A percentile compares a stretch with the other conserved stretches of the same genome.
Conservation (phyloP, 2,888 invertebrate genomes). For the Megastigmus dorsalis region DNA sequence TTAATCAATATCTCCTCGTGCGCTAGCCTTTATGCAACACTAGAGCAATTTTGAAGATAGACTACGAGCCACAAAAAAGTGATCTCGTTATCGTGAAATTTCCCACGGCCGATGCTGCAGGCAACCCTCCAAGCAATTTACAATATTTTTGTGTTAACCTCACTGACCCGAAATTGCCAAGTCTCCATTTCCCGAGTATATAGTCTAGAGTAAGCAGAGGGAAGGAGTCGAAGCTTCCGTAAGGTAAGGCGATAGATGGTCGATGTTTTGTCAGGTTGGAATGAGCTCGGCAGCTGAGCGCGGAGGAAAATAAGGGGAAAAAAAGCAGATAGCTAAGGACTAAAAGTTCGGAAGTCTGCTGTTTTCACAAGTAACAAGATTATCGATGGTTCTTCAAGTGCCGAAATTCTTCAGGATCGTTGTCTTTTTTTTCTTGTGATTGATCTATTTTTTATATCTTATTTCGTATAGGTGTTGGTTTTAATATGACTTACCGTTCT, state of each 20-base stretch:
- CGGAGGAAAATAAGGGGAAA: background rate
- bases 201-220: background rate
- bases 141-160: slow-evolving; percentile 66
- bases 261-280: slow-evolving; percentile 11
- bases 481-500: too few species aligned
- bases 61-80: background rate
- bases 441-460: slow-evolving; percentile 4
- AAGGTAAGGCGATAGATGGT: background rate
- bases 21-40: too few species aligned
- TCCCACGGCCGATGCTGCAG: background rate
- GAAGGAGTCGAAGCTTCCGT: background rate
- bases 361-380: slow-evolving; percentile 63
- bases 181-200: slow-evolving; percentile 58
- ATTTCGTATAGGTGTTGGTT: too few species aligned
- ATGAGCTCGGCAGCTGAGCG: background rate
- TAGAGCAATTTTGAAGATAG: background rate
- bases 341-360: slow-evolving; percentile 14
- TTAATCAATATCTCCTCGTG: too few species aligned
- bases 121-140: slow-evolving; percentile 61
- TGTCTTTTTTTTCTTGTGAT: background rate
- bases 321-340: background rate
- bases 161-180: slow-evolving; percentile 45
- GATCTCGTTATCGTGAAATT: slow-evolving; percentile 21
- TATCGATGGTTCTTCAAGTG: slow-evolving; percentile 56
- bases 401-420: background rate